phyloP scores from a whole-genome alignment of 2,888 invertebrate species.

The Uropetala carovei region DNA sequence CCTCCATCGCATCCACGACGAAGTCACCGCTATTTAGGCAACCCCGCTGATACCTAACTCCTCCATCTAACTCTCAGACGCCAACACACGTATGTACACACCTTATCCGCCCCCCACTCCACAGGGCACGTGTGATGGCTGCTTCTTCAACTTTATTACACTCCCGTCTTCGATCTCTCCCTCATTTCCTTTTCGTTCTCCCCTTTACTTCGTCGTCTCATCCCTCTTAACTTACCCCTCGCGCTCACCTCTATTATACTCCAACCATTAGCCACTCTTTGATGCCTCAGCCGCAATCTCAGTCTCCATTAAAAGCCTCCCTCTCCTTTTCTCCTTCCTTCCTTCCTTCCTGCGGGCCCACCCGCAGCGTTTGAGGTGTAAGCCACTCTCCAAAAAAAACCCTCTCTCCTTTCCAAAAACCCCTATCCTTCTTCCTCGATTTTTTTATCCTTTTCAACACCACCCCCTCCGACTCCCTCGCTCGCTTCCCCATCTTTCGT shows the following conservation, averaged over 20 bases:
- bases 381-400: too few species aligned
- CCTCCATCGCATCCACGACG: neutral
- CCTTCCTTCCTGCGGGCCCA: neutral
- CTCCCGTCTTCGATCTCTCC: too few species aligned
- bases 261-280: constrained; percentile 16
- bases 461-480: neutral
- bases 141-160: too few species aligned
- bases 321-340: neutral
- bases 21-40: neutral
- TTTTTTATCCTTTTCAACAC: neutral
- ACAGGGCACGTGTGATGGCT: too few species aligned
- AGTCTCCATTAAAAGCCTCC: constrained; percentile 2
- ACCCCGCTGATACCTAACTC: neutral
- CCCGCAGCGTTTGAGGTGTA: neutral
- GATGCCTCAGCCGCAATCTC: neutral
- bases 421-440: neutral
- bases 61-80: neutral
- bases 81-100: neutral
- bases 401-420: neutral
- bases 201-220: neutral
- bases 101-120: neutral
- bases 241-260: neutral
- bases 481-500: neutral
- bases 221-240: neutral
- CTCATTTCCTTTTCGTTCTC: too few species aligned